phyloP scores from a whole-genome alignment of 2,797 vertebrate species.

The Paratrypauchen microcephalus region DNA sequence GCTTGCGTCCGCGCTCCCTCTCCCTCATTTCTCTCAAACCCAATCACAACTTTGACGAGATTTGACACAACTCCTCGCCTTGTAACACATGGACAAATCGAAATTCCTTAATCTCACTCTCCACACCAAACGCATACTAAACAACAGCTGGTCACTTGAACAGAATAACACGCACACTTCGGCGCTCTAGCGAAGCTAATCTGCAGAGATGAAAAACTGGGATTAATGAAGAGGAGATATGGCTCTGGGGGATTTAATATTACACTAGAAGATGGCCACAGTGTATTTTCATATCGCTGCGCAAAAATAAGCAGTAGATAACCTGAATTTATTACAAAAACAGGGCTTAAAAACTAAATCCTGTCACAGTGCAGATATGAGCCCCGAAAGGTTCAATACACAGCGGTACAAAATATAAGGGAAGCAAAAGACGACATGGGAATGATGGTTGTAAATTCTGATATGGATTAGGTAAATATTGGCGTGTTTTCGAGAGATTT shows the following conservation, averaged over 20 bases:
- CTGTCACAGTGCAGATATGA: slow-evolving; percentile 4
- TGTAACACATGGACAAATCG: slow-evolving; percentile 39
- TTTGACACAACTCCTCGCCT: slow-evolving; percentile 48
- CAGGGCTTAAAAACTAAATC: slow-evolving; percentile 17
- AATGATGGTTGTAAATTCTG: not conserved
- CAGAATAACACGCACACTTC: slow-evolving; percentile 55
- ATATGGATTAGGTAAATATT: not conserved
- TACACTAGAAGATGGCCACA: slow-evolving; percentile 22
- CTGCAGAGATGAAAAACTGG: slow-evolving; percentile 47
- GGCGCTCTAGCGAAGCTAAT: slow-evolving; percentile 58
- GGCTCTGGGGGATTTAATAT: slow-evolving; percentile 38
- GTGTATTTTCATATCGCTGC: slow-evolving; percentile 38
- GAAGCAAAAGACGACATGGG: not conserved
- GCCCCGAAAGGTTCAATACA: not conserved
- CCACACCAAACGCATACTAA: slow-evolving; percentile 14
- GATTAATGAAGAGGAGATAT: slow-evolving; percentile 57
- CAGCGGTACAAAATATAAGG: not conserved
- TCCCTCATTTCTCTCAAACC: not conserved
- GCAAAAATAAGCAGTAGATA: slow-evolving; percentile 39
- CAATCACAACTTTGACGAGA: slow-evolving; percentile 57
- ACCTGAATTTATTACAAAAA: slow-evolving; percentile 33
- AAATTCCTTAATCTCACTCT: slow-evolving; percentile 35
- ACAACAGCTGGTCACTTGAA: slow-evolving; percentile 66
- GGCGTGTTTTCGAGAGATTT: not conserved
- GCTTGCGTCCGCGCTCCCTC: not conserved